Conservation (phyloP, 2,113 vertebrate species). For the Bubo blakistoni region DNA sequence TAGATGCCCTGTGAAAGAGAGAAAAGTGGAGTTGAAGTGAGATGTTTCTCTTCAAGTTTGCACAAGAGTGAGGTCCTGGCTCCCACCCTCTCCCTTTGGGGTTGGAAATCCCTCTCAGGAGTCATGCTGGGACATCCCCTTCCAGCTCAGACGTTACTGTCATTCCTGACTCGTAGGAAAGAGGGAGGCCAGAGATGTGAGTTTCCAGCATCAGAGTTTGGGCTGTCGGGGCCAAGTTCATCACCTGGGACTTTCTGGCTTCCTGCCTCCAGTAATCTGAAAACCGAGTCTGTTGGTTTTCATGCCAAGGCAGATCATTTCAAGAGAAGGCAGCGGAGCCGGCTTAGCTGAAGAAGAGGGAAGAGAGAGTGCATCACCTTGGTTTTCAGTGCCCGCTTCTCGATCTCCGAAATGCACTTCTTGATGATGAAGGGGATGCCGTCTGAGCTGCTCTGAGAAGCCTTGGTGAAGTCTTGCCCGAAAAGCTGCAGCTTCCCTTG, state of each 20-base stretch:
- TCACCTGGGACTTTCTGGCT: background rate
- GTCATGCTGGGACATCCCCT: background rate
- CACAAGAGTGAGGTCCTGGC: fast-evolving
- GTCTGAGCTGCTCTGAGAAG: constrained; percentile 71
- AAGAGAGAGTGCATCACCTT: constrained; percentile 75
- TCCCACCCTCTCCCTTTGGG: background rate
- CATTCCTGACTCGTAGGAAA: background rate
- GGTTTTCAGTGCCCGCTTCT: constrained; percentile 86
- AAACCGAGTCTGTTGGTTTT: fast-evolving
- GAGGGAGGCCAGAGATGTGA: background rate
- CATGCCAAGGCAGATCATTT: background rate
- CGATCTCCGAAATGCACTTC: constrained; percentile 90
- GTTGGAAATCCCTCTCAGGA: background rate
- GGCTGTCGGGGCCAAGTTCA: background rate
- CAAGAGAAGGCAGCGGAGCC: background rate
- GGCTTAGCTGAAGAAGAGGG: background rate
- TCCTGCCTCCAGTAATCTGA: background rate
- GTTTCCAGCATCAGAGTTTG: background rate
- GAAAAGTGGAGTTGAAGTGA: background rate
- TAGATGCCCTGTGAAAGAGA: constrained; percentile 87
- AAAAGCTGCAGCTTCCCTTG: constrained; percentile 94
- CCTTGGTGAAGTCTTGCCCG: constrained; percentile 83
- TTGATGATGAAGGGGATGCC: constrained; percentile 91
- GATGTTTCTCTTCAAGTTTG: background rate
- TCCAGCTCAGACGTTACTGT: background rate